Evolutionary conservation across 1,140 invertebrate species (phyloP).

Genomic region (Philaenus spumarius): DNA sequence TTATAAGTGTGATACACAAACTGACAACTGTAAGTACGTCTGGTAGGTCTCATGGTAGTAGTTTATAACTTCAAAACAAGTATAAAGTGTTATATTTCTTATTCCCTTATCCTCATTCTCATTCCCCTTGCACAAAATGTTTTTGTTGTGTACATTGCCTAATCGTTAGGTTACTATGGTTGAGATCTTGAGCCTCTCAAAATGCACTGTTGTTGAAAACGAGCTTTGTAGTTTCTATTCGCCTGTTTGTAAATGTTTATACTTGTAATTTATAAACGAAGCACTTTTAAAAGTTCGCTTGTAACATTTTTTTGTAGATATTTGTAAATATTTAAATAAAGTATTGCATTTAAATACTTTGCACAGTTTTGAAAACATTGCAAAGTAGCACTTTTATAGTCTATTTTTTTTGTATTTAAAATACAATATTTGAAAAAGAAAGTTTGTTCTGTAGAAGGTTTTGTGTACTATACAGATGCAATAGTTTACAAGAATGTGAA

Average conservation of each 20-base stretch:
- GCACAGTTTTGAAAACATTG: too few relatives aligned
- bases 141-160: background rate
- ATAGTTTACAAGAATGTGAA: too few relatives aligned
- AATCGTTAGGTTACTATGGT: background rate
- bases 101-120: background rate
- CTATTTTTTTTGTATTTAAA: too few relatives aligned
- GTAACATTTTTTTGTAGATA: too few relatives aligned
- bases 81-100: background rate
- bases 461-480: too few relatives aligned
- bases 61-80: background rate
- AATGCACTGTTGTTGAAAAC: conserved; percentile 13
- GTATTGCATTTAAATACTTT: too few relatives aligned
- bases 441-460: too few relatives aligned
- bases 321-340: too few relatives aligned
- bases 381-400: too few relatives aligned
- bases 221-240: conserved; percentile 14
- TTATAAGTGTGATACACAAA: too few relatives aligned
- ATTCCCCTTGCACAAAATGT: background rate
- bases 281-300: conserved; percentile 7
- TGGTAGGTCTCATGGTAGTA: background rate
- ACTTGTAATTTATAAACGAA: conserved; percentile 9
- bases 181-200: background rate
- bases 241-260: conserved; percentile 14
- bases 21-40: background rate
- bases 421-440: too few relatives aligned